phyloP scores from a whole-genome alignment of 2,797 vertebrate genomes.

The Heterohyrax brucei region DNA sequence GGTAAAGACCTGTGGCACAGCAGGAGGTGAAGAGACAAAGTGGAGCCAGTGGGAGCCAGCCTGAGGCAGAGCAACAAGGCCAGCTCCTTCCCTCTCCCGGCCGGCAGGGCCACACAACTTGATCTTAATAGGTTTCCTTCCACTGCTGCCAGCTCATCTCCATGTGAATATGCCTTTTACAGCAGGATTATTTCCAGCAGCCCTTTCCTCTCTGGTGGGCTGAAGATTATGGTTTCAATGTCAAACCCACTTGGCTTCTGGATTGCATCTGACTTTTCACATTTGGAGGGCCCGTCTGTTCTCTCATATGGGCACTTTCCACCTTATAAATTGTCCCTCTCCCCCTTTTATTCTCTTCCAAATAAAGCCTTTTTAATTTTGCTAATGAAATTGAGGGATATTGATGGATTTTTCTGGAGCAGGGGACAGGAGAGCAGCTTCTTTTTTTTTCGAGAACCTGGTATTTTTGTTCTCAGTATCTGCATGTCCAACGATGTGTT shows the following conservation, averaged over 20 bases:
- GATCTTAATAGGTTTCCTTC: background rate
- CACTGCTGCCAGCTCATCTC: background rate
- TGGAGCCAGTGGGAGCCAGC: too few relatives aligned
- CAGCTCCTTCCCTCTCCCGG: background rate
- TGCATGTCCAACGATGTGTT: background rate
- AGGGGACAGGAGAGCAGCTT: background rate
- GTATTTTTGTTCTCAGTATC: background rate
- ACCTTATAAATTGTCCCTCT: background rate
- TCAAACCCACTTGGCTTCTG: constrained; percentile 31
- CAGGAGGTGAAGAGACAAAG: background rate
- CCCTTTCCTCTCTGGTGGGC: background rate
- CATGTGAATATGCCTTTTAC: background rate
- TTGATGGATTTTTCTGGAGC: background rate
- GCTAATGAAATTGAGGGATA: background rate
- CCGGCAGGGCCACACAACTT: background rate
- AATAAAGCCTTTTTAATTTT: background rate
- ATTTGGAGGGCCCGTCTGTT: background rate
- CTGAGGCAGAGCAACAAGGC: too few relatives aligned
- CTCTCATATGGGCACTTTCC: background rate
- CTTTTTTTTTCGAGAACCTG: background rate
- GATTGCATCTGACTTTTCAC: background rate
- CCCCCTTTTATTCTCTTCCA: background rate
- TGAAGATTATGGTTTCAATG: background rate
- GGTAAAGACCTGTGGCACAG: background rate
- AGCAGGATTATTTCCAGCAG: background rate